Conservation (phyloP, 1,140 invertebrate species). For the Anastatus disparis region DNA sequence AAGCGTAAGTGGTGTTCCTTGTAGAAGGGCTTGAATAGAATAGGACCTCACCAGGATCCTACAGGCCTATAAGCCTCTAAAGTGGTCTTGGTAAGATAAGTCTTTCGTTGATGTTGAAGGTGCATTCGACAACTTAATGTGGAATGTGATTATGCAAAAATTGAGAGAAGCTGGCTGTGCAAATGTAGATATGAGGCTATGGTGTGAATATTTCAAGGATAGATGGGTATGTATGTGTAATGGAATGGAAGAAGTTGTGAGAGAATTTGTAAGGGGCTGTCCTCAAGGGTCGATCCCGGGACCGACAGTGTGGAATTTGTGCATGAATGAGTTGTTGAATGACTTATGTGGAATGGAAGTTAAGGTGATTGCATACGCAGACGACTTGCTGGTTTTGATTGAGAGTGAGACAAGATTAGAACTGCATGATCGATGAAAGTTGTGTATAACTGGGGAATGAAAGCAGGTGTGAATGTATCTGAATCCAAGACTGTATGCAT, state of each 20-base stretch:
- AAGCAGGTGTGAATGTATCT: background rate
- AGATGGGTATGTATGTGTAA: background rate
- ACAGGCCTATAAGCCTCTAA: too few species aligned
- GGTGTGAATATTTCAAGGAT: background rate
- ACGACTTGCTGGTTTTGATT: background rate
- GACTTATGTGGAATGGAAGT: background rate
- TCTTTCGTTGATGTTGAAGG: conserved; percentile 3
- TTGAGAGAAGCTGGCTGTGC: background rate
- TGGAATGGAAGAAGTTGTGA: background rate
- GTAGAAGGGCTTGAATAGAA: too few species aligned
- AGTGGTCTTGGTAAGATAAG: too few species aligned
- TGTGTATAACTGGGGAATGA: background rate
- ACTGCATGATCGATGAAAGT: background rate
- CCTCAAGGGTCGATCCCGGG: too few species aligned
- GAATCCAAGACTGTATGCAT: background rate
- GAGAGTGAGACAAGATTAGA: background rate
- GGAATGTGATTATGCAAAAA: background rate
- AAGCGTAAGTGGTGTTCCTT: too few species aligned
- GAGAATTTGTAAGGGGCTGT: too few species aligned
- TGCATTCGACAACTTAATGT: background rate
- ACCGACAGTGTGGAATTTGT: too few species aligned
- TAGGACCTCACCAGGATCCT: too few species aligned
- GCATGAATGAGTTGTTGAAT: too few species aligned
- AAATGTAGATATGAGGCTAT: background rate
- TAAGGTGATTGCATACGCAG: too few species aligned